Percentiles rank a stretch among this genome's conserved stretches.
Conservation (phyloP, 2,113 vertebrate species). For the Platichthys flesus region DNA sequence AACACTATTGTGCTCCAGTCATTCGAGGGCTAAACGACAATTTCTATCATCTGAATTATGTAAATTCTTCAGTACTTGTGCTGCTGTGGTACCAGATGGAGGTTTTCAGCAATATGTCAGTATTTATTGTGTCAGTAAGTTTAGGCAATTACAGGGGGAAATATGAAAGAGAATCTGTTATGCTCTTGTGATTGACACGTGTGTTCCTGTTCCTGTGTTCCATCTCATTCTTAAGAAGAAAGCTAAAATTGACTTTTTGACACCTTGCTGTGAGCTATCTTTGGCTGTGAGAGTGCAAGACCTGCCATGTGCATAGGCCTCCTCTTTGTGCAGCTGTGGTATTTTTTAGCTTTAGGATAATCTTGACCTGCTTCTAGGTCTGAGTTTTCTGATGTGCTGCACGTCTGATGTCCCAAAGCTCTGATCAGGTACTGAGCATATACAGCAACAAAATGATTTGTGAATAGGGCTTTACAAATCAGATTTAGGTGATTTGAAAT, state of each 20-base stretch:
- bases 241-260: not conserved
- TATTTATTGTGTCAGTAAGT: not conserved
- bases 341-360: not conserved
- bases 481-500: no score
- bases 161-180: no score
- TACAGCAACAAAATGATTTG: no score
- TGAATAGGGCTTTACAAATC: no score
- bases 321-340: not conserved
- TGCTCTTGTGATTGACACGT: not conserved
- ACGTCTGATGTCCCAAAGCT: not conserved
- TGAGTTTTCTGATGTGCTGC: not conserved
- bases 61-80: not conserved
- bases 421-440: not conserved
- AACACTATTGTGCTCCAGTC: no score
- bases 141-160: not conserved
- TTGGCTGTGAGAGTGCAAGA: not conserved
- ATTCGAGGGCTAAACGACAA: no score
- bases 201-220: not conserved
- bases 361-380: not conserved
- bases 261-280: not conserved
- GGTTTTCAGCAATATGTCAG: not conserved
- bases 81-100: not conserved
- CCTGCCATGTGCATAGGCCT: not conserved
- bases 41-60: not conserved
- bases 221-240: not conserved